Base-by-base conservation (phyloP, 2,888 invertebrate genomes). In the Phymatocera aterrima region DNA sequence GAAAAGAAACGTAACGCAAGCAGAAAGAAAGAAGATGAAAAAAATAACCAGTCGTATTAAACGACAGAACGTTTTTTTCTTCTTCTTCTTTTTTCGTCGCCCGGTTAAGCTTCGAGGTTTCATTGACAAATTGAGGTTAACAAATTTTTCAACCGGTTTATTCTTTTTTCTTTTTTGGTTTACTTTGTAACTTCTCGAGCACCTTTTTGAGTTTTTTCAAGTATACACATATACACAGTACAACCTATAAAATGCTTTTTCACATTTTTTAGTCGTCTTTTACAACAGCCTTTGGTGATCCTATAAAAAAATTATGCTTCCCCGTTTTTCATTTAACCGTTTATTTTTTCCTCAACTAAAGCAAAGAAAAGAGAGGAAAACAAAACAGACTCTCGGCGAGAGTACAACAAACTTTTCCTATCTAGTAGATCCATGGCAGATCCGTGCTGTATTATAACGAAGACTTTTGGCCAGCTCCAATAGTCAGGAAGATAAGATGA, bases 351-450 rank as follows among this genome's bases (percentile, higher is more conserved):
- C 10, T 24, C 12, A 34, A 34, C 37, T 37, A 34, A 21, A 18
- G 18, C 18, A 37, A 64, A 37, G 37, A 37, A 43, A 43, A 15
- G 15, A 43, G 8, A 43, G 43, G 8, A 43, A 43, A 8, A 43
- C 8, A 12, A 43, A 43, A 43, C 15, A 12, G 57, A 57, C 3
- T 24, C 28, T 57, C 28, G 15, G 10, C 28, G 15, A 57, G 28
- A 57, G 57, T 57, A 28, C 1, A 57, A 37, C 34, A 64, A 64
- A 64, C 64, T 64, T 64, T 64, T 64, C 10, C 64, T 37, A 64
- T 64, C 37, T 18, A 64, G n/a, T n/a, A n/a, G n/a, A n/a, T n/a
- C 10, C 18, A 8, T 34, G 18, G 34, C 37, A 37, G 5, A 31
- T 21, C 34, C 18, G 28, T 28, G n/a, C 18, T 34, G n/a, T 61